These are phyloP conservation scores for Anastrepha obliqua DNA, from an alignment of 1,140 invertebrate species.

Conservation along the genomic window DNA sequence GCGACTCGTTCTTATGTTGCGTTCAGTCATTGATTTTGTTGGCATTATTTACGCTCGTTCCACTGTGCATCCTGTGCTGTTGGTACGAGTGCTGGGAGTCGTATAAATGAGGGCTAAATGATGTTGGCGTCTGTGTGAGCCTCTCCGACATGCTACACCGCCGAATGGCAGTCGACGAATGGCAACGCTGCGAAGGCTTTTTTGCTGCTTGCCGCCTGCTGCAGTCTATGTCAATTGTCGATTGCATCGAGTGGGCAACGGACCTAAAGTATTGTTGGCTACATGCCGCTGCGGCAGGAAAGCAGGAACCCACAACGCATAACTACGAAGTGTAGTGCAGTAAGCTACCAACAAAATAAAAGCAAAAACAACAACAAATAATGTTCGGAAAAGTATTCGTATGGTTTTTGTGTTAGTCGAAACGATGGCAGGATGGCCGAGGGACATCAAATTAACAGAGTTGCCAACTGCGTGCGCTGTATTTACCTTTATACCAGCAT, in stretches of 20 bases:
- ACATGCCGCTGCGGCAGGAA: neutral
- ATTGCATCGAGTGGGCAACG: neutral
- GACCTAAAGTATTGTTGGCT: constrained; percentile 12
- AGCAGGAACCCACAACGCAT: neutral
- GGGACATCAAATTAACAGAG: neutral
- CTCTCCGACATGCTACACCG: neutral
- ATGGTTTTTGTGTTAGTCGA: neutral
- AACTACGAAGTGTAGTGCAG: neutral
- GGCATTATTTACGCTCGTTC: neutral
- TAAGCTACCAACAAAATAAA: constrained; percentile 3
- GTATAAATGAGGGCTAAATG: neutral
- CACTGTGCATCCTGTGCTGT: neutral
- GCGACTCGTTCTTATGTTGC: neutral
- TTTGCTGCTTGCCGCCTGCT: neutral
- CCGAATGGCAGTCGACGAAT: neutral
- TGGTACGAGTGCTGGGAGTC: neutral
- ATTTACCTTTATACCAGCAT: constrained; percentile 9
- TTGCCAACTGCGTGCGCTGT: neutral
- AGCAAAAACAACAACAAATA: neutral
- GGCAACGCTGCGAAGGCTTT: constrained; percentile 29
- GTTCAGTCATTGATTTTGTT: neutral
- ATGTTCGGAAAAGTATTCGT: neutral
- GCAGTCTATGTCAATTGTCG: neutral
- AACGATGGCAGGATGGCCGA: neutral
- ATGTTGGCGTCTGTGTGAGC: neutral